These are phyloP conservation scores for Nemoura dubitans DNA, from an alignment of 2,888 invertebrate genomes.

Conservation along the genomic window DNA sequence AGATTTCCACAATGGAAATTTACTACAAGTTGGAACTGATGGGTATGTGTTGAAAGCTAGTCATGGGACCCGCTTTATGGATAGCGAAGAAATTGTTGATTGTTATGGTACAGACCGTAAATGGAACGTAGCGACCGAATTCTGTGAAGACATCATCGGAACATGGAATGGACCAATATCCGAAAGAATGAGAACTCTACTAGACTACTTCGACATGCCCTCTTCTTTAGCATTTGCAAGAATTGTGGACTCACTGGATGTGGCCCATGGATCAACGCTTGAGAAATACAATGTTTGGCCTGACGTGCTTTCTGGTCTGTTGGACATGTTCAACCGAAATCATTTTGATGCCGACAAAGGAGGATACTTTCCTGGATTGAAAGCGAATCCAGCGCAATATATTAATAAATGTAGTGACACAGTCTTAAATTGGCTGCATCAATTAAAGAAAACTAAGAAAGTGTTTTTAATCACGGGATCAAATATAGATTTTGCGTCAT, in stretches of 20 bases:
- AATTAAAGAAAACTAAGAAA: constrained; percentile 63
- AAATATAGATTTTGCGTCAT: constrained; percentile 73
- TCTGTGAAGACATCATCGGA: constrained; percentile 64
- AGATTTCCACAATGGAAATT: constrained; percentile 72
- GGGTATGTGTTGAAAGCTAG: constrained; percentile 71
- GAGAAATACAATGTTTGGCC: constrained; percentile 64
- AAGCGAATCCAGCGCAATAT: constrained; percentile 67
- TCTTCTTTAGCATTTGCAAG: constrained; percentile 72
- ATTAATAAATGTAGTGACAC: constrained; percentile 65
- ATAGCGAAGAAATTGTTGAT: constrained; percentile 62
- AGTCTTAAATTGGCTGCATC: constrained; percentile 68
- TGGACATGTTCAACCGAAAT: constrained; percentile 68
- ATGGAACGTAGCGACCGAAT: constrained; percentile 66
- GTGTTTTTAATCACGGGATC: constrained; percentile 79
- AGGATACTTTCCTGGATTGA: constrained; percentile 69
- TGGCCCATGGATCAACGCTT: constrained; percentile 56
- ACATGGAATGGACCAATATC: constrained; percentile 72
- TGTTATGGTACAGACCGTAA: constrained; percentile 67
- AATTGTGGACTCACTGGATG: constrained; percentile 71
- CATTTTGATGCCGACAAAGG: constrained; percentile 67
- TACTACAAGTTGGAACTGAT: constrained; percentile 69
- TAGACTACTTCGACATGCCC: constrained; percentile 80
- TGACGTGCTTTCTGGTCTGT: constrained; percentile 70
- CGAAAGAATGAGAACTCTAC: constrained; percentile 68
- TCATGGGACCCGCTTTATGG: constrained; percentile 72